Conservation (phyloP, 1,140 invertebrate species). For the Anastrepha ludens region DNA sequence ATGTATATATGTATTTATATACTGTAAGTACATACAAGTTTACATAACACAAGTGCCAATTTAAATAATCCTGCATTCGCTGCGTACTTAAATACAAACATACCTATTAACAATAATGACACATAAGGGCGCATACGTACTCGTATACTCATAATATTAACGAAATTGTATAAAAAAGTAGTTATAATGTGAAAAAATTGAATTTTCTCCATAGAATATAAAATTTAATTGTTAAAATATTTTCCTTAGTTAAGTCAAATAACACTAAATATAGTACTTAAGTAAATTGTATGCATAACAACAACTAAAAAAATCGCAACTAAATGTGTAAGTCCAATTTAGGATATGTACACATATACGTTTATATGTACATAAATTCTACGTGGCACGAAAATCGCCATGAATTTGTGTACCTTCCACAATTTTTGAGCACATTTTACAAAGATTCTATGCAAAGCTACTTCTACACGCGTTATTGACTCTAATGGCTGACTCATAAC, state of each 20-base stretch:
- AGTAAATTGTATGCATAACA: neutral
- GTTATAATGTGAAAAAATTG: neutral
- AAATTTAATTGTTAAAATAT: neutral
- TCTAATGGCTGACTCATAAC: too few relatives aligned
- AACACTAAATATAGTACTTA: neutral
- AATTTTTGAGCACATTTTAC: too few relatives aligned
- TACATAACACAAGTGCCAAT: slow-evolving; percentile 57
- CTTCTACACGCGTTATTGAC: too few relatives aligned
- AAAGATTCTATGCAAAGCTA: too few relatives aligned
- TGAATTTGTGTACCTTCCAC: too few relatives aligned
- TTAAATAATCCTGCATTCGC: slow-evolving; percentile 35
- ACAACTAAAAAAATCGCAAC: neutral
- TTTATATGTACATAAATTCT: too few relatives aligned
- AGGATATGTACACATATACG: neutral
- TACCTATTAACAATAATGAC: neutral
- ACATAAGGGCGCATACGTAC: neutral
- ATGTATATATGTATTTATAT: slow-evolving; percentile 18
- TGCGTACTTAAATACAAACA: neutral
- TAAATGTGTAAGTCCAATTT: slow-evolving; percentile 13
- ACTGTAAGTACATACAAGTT: neutral
- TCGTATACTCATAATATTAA: slow-evolving; percentile 1
- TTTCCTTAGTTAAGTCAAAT: neutral
- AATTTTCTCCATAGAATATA: neutral
- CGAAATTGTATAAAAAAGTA: slow-evolving; percentile 33
- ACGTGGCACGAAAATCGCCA: too few relatives aligned